phyloP scores from a whole-genome alignment of 2,888 invertebrate species.

The Ypsolopha scabrella region DNA sequence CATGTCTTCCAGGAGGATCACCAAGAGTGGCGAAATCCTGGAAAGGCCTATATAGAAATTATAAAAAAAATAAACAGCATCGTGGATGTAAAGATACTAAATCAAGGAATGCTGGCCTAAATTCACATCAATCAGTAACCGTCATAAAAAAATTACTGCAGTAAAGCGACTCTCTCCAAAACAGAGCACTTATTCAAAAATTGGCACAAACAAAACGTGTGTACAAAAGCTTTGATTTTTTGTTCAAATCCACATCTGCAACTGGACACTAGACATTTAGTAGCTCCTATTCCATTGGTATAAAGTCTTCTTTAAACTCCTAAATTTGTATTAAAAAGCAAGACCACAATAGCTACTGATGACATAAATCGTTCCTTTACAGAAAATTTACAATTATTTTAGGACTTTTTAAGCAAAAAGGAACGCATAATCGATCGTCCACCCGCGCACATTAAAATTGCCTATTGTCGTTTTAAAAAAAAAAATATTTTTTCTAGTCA shows the following conservation, averaged over 20 bases:
- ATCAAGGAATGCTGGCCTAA: no score
- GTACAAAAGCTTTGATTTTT: constrained; percentile 25
- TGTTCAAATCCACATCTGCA: constrained; percentile 43
- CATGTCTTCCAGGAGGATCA: no score
- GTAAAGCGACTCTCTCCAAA: background rate
- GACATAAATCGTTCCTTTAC: constrained; percentile 57
- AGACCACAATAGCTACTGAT: constrained; percentile 55
- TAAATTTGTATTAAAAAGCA: background rate
- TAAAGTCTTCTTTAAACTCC: constrained; percentile 4
- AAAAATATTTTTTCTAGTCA: constrained; percentile 62
- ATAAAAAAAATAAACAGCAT: no score
- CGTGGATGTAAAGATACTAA: no score
- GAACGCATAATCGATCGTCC: constrained; percentile 54
- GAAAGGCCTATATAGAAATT: no score
- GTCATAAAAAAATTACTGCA: background rate
- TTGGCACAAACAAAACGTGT: constrained; percentile 20
- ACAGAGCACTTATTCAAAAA: constrained; percentile 10
- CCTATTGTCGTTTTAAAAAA: constrained; percentile 47
- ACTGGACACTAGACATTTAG: constrained; percentile 48
- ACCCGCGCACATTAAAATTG: constrained; percentile 50
- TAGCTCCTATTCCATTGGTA: background rate
- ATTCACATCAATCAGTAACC: background rate
- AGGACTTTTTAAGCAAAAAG: constrained; percentile 38
- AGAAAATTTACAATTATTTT: constrained; percentile 62
- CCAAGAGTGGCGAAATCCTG: no score